Base-by-base conservation (phyloP, 2,888 invertebrate genomes). In the Latrodectus elegans region DNA sequence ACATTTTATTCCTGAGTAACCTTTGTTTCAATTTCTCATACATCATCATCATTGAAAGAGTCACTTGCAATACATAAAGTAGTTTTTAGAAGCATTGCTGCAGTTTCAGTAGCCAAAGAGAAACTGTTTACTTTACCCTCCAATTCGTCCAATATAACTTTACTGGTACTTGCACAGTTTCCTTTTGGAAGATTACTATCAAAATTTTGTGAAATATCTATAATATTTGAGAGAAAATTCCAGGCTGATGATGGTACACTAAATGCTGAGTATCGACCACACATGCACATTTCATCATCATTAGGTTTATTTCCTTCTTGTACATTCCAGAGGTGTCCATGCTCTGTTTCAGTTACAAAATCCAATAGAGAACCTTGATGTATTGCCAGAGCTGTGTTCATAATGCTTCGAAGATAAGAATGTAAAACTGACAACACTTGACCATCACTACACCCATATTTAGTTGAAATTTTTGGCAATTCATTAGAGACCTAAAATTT, bases 301-400 rank as follows among this genome's bases (percentile, higher is more conserved):
- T 11, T 49, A 15, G 86, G 86, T 38, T 71, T 71, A 8, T 76
- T 51, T 9, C 71, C 79, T n/a, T 80, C 64, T 17, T 53, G 49
- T 6, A 80, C 15, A 49, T 83, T 68, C 87, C 87, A 87, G 6
- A 87, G n/a, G 71, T 87, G 87, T 4, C 64, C 70, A 12, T 64
- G 10, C 6, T 15, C 15, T 15, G 10, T 49, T n/a, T 87, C 87
- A n/a, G 82, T 77, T 3, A 70, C 74, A 78, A 82, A 82, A 60
- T 73, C 76, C 15, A 73, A 14, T 8, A 3, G 14, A 12, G 67
- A 51, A 4, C 82, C 87, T 52, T 82, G 77, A 64, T 87, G 82
- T 12, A 74, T 38, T 12, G 73, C 14, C 12, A 78, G 51, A 38
- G 78, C 53, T 12, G 68, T 15, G 17, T 78, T 68, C 22, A 10